These are phyloP conservation scores for Caranx melampygus DNA, from an alignment of 2,113 vertebrate genomes.

Conservation along the genomic window DNA sequence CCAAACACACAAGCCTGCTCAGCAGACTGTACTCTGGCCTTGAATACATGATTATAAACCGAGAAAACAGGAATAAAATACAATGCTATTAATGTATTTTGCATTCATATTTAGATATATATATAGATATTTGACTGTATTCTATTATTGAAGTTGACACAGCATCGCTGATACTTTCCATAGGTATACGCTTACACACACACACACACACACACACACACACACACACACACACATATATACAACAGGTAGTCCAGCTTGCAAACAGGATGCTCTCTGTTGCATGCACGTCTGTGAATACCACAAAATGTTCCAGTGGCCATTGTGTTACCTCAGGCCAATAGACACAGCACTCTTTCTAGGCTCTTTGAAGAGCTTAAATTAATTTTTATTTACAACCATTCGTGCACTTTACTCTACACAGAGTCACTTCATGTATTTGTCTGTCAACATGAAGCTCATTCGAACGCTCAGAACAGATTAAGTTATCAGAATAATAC, in stretches of 20 bases:
- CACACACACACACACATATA: not conserved
- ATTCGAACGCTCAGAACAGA: not conserved
- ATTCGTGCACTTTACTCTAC: not conserved
- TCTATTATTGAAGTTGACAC: not conserved
- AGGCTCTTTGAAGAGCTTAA: not conserved
- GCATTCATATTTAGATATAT: too few relatives aligned
- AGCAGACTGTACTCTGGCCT: not conserved
- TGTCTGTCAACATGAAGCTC: not conserved
- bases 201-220: not conserved
- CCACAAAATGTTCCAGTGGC: conserved; percentile 81
- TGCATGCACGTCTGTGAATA: conserved; percentile 69
- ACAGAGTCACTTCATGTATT: not conserved
- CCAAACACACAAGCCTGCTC: too few relatives aligned
- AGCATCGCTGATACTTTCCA: conserved; percentile 44
- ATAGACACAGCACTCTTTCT: not conserved
- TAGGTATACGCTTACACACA: not conserved
- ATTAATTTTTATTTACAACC: not conserved
- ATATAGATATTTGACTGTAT: not conserved
- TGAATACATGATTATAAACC: not conserved
- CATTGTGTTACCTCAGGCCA: conserved; percentile 52
- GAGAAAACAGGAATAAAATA: not conserved
- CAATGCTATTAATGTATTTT: not conserved
- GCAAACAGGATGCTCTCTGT: conserved; percentile 80
- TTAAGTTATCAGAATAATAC: not conserved
- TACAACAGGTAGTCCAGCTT: conserved; percentile 55